phyloP scores from a whole-genome alignment of 2,888 invertebrate genomes.

The Amphipyra tragopoginis region DNA sequence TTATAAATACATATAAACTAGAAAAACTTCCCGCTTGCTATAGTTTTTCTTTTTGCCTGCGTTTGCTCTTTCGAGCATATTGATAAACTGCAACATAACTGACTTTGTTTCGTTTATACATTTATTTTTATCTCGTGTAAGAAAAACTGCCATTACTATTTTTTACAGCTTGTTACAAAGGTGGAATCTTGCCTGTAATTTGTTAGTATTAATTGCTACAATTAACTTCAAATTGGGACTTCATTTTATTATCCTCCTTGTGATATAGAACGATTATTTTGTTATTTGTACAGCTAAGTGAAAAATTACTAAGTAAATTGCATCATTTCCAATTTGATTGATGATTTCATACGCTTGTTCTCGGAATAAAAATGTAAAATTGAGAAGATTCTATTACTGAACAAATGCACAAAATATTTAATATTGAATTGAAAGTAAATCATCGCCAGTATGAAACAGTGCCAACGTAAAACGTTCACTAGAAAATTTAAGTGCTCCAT shows the following conservation, averaged over 20 bases:
- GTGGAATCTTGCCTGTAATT: too few relatives aligned
- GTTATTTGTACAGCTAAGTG: too few relatives aligned
- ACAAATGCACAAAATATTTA: slow-evolving; percentile 27
- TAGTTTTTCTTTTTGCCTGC: neutral
- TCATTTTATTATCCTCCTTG: neutral
- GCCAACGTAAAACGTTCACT: slow-evolving; percentile 36
- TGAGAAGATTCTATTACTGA: slow-evolving; percentile 22
- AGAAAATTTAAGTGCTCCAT: slow-evolving; percentile 44
- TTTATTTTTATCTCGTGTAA: neutral
- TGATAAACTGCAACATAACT: slow-evolving; percentile 16
- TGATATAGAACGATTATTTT: neutral
- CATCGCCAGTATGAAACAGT: slow-evolving; percentile 39
- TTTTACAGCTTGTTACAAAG: neutral
- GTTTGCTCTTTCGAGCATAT: slow-evolving; percentile 10
- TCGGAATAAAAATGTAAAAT: slow-evolving; percentile 8
- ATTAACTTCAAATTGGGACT: too few relatives aligned
- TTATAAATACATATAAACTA: slow-evolving; percentile 25
- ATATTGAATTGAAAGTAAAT: slow-evolving; percentile 42
- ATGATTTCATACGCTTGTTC: too few relatives aligned
- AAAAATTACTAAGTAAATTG: too few relatives aligned
- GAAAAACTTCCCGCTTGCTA: slow-evolving; percentile 23
- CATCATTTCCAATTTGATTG: too few relatives aligned
- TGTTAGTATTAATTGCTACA: too few relatives aligned
- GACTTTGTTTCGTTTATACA: neutral
- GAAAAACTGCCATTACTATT: slow-evolving; percentile 28